These are phyloP conservation scores for Drosophila parabipectinata DNA, from an alignment of 1,140 invertebrate species.

Conservation along the genomic window DNA sequence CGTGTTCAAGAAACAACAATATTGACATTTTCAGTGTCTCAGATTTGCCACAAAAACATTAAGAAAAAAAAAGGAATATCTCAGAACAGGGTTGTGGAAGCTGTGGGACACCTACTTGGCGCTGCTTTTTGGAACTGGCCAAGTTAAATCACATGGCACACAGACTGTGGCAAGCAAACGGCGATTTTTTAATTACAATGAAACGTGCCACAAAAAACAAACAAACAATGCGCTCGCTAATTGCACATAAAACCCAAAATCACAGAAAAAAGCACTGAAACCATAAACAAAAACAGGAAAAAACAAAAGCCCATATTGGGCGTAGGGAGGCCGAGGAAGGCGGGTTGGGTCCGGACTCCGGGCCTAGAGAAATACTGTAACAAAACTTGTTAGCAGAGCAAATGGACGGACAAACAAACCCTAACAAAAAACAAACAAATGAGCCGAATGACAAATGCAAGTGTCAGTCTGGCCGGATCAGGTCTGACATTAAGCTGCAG, in stretches of 20 bases:
- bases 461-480: constrained; percentile 53
- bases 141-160: constrained; percentile 25
- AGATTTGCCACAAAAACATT: constrained; percentile 9
- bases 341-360: background rate
- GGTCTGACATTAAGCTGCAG: constrained; percentile 63
- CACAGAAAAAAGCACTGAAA: constrained; percentile 41
- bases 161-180: constrained; percentile 15
- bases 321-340: background rate
- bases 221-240: constrained; percentile 71
- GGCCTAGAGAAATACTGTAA: constrained; percentile 45
- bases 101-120: constrained; percentile 28
- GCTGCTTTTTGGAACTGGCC: constrained; percentile 11
- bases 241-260: constrained; percentile 66
- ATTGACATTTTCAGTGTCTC: constrained; percentile 41
- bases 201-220: constrained; percentile 70
- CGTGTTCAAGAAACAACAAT: constrained; percentile 24
- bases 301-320: constrained; percentile 18
- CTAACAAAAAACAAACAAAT: constrained; percentile 55
- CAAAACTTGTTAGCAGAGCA: constrained; percentile 62
- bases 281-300: constrained; percentile 53
- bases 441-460: constrained; percentile 71
- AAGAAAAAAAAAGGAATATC: background rate
- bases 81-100: background rate
- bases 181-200: constrained; percentile 72
- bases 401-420: constrained; percentile 67